Evolutionary conservation across 2,113 vertebrate species (phyloP).

Genomic region (Serinus canaria): DNA sequence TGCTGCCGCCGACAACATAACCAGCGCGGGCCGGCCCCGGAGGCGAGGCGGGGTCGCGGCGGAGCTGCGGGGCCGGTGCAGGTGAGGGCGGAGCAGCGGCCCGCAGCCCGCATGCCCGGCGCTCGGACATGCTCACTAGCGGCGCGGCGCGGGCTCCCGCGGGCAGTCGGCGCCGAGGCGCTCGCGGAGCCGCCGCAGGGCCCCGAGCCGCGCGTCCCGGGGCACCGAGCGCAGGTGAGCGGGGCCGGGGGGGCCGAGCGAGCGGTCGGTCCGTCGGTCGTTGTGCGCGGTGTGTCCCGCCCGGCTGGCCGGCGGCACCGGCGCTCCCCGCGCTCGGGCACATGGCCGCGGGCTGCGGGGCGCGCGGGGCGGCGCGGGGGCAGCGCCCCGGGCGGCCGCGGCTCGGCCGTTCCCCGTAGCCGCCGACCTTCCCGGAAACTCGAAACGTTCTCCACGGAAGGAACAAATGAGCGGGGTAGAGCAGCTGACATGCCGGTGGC

Average conservation of each 20-base stretch:
- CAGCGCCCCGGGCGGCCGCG: background rate
- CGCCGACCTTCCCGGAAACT: constrained; percentile 22
- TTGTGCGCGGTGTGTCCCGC: background rate
- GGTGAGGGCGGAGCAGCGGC: constrained; percentile 24
- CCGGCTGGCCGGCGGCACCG: background rate
- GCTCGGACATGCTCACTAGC: constrained; percentile 55
- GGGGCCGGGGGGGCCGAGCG: background rate
- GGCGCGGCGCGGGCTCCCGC: constrained; percentile 7
- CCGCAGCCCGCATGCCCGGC: constrained; percentile 30
- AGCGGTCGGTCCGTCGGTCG: no score
- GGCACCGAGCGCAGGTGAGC: background rate
- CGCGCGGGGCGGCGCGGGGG: background rate
- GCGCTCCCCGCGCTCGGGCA: background rate
- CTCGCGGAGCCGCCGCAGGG: background rate
- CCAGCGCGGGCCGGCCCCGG: fast-evolving
- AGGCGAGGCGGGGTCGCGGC: background rate
- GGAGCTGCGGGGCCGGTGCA: background rate
- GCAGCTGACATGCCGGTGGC: background rate
- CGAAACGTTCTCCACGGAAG: background rate
- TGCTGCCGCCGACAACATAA: fast-evolving
- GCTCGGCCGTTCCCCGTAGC: background rate
- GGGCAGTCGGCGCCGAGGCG: background rate
- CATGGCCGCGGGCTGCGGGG: background rate
- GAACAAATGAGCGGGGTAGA: background rate
- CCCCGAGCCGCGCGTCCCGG: background rate